A percentile compares a stretch with the other conserved stretches of the same genome.
Conservation (phyloP, 2,888 invertebrate species). For the Oasisia sp. region DNA sequence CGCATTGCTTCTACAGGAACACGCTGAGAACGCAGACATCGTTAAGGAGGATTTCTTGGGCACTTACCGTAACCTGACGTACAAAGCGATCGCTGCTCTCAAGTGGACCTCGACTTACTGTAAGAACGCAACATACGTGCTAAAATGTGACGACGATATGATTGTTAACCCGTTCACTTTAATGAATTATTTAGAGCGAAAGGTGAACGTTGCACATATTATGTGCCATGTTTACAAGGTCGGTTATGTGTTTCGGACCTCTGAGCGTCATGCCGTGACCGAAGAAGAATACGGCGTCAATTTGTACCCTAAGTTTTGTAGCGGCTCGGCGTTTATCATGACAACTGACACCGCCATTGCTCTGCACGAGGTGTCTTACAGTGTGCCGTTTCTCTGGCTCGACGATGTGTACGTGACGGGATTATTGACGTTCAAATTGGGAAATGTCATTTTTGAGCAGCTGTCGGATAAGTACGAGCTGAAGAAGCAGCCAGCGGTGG, state of each 20-base stretch:
- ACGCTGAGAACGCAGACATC: conserved; percentile 55
- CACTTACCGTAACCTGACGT: conserved; percentile 66
- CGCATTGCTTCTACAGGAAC: conserved; percentile 51
- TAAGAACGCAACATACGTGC: conserved; percentile 56
- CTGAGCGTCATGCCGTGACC: conserved; percentile 58
- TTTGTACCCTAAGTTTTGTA: conserved; percentile 65
- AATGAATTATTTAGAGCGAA: conserved; percentile 19
- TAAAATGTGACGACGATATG: conserved; percentile 67
- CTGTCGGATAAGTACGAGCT: background rate
- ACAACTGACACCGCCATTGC: conserved; percentile 73
- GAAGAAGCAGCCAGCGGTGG: background rate
- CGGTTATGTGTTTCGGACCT: conserved; percentile 66
- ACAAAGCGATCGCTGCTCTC: conserved; percentile 65
- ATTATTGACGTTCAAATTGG: conserved; percentile 67
- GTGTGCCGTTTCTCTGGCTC: conserved; percentile 85
- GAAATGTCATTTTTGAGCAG: background rate
- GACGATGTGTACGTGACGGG: conserved; percentile 90
- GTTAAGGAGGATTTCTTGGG: conserved; percentile 63
- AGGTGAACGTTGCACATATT: conserved; percentile 34
- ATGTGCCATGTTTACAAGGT: conserved; percentile 60
- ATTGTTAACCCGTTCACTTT: conserved; percentile 67
- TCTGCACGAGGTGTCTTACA: conserved; percentile 73
- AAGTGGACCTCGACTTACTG: conserved; percentile 64
- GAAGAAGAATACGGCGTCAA: conserved; percentile 40
- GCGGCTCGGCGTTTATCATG: conserved; percentile 69